Evolutionary conservation across 1,140 invertebrate species (phyloP), one percentile per base, ranked within the genome.

Genomic region (Plutomurus gul): DNA sequence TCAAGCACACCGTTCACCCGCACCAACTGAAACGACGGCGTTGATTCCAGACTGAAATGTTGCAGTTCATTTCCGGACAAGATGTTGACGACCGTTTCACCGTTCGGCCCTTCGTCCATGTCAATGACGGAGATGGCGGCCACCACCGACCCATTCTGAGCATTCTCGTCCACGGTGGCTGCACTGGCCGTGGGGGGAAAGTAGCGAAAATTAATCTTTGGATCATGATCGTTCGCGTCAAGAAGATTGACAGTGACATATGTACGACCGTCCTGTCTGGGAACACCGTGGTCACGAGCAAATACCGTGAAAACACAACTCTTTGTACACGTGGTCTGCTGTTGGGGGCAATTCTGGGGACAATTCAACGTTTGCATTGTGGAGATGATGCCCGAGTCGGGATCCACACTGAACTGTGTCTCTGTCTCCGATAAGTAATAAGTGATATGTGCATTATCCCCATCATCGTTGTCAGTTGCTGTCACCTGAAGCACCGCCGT

Each of bases 201-300:
- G 86, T 96, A 96, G 8, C 91, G 91, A 85, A 98, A 97, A 78
- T 91, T 92, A 70, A 98, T 97, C 27, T 93, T 90, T 4, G 96
- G 97, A 87, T 96, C 94, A 85, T 98, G 96, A 88, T 98, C 95
- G 87, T 98, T 98, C 1, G 95, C 93, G 86, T 98, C 96, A 37
- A 97, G 88, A 16, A 98, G 88, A 87, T 95, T 97, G 0, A 98
- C 94, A 4, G 95, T 97, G 0, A 99, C 94, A 87, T 98, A 98
- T 22, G 96, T 96, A 46, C 96, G 89, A 4, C 96, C 96, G 85
- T 96, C 93, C 86, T 97, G 94, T 37, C 94, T 87, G 0, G 95
- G 95, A 7, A 92, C 91, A 0, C 96, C 96, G 83, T 97, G 93
- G 88, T 99, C 97, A 65, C 93, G 89, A 11, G 96, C 96, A 85